Evolutionary conservation across 64 coral and sea anemone genomes (phyloP).

Genomic region (Trachythela sp.): DNA sequence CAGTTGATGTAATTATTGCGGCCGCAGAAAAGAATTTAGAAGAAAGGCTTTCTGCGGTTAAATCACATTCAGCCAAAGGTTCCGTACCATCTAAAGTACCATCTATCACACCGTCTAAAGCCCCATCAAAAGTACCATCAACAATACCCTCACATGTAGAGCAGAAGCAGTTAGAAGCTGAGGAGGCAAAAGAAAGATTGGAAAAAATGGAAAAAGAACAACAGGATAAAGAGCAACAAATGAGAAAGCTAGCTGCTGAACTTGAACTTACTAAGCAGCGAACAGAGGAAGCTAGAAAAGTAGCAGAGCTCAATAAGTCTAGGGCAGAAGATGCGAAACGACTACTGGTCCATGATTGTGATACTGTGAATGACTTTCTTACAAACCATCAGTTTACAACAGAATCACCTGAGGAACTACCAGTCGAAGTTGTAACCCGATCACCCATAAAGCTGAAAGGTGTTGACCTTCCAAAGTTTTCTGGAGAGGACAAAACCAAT

Average conservation of each 20-base stretch:
- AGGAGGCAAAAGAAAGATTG: constrained; percentile 11
- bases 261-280: constrained; percentile 30
- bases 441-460: background rate
- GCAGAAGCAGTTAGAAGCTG: constrained; percentile 28
- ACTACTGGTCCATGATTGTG: background rate
- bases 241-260: constrained; percentile 15
- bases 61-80: background rate
- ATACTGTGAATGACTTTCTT: background rate
- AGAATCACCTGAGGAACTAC: no score
- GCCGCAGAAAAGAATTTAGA: background rate
- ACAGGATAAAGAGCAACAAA: background rate
- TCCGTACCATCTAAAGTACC: background rate
- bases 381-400: no score
- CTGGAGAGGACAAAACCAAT: constrained; percentile 47
- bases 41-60: background rate
- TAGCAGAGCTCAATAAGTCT: background rate
- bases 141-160: background rate
- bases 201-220: constrained; percentile 15
- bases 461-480: constrained; percentile 30
- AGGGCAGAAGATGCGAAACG: constrained; percentile 33
- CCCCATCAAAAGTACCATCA: background rate
- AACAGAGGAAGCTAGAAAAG: constrained; percentile 41
- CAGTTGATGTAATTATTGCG: constrained; percentile 6
- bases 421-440: no score
- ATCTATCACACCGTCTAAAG: background rate